Base-by-base conservation (phyloP, 2,888 invertebrate genomes). In the Ligdia adustata region DNA sequence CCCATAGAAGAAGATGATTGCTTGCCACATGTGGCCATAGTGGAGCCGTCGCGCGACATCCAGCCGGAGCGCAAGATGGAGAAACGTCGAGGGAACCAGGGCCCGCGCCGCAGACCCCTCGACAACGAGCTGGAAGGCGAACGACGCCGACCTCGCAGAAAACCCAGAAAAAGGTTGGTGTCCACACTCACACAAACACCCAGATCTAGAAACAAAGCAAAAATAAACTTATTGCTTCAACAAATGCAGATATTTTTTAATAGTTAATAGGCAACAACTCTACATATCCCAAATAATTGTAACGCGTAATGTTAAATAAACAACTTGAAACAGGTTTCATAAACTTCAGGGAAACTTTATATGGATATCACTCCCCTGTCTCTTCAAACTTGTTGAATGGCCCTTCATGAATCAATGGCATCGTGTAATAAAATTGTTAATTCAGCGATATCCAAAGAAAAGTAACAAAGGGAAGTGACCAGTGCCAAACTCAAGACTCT, bases 61-160 rank as follows among this genome's bases (percentile, higher is more conserved):
- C 68, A 71, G 46, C 70, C 67, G 57, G 80, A 82, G 26, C 73
- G 73, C 69, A 84, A 86, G 75, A 62, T 82, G 84, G 84, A 81
- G 62, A 77, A 78, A 2, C 71, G 79, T 2, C 72, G 82, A 9
- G 74, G 60, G n/a, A 71, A 69, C 2, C 46, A 70, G 26, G 79
- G 74, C 42, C 80, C 82, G 55, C 69, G 88, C 55, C 83, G 86
- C 9, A 84, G 89, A 32, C 77, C 79, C 52, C 79, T 79, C 47
- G 86, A 88, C 29, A 75, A 55, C 52, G 87, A 87, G 45, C 70
- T 83, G 48, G 86, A 88, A 28, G 83, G 82, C 34, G 86, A 88
- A 56, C 79, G 85, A 9, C 69, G 85, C 1, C 62, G 89, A 13
- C 85, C 86, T 0, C 59, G 83, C 4, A 79, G 81, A 28, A 78